Evolutionary conservation across 2,888 invertebrate species (phyloP), one percentile per base, ranked within the genome.

Genomic region (Scaptomyza cyrtandrae): DNA sequence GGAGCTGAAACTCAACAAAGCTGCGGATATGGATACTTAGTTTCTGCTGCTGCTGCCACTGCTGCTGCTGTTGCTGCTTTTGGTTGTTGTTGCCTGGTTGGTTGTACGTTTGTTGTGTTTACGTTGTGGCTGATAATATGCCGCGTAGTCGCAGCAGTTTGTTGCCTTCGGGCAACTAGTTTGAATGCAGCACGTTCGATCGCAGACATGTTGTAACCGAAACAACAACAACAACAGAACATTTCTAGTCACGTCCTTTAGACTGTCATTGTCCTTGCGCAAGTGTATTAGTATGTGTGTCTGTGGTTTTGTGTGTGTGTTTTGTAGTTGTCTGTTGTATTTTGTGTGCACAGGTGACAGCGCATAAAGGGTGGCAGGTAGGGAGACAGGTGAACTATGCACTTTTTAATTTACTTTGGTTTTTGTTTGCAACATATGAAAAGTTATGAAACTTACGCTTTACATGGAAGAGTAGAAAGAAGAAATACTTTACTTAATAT

Each of bases 11-110:
- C 65, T 56, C 54, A 49, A 54, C 67, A 72, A 72, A 67, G 56
- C 73, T 77, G 71, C 84, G 87, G 85, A 89, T 89, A 81, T 88
- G 84, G 84, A 83, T 88, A 83, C 88, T 88, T 88, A 83, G 86
- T 84, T 80, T 77, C 54, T 65, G 68, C 68, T 63, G 66, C 50
- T 56, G 60, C 63, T 29, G 29, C 3, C 44, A 49, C 39, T 59
- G 80, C 35, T 46, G 5, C 31, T 14, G 19, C 2, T 16, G 59
- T 35, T 56, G 58, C 10, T 16, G 7, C 43, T 5, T 49, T 46
- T 31, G 33, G 33, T 41, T 55, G 58, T 13, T 62, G 62, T 33
- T 45, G 33, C 16, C 58, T 69, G 63, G 56, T 56, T 68, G 50
- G 48, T 57, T 75, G 68, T 63, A 74, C 74, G 54, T 50, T 71